Evolutionary conservation across 2,797 vertebrate species (phyloP), one percentile per base, ranked within the genome.

Genomic region (Calcarius lapponicus): DNA sequence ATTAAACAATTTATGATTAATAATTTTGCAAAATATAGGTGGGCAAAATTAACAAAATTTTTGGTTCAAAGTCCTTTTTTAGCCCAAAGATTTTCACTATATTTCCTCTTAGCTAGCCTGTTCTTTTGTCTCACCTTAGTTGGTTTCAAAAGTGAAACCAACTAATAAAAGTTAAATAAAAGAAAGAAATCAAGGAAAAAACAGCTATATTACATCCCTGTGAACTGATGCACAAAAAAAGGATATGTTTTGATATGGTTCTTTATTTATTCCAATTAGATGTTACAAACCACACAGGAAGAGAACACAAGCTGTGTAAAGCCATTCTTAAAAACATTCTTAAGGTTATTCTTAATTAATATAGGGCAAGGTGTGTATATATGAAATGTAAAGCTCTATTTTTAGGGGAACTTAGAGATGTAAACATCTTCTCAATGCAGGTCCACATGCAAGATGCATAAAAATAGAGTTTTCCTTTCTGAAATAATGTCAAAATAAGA

Each of bases 171-270:
- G 3, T 29, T 29, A 47, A 53, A 43, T 17, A 25, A 66, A 56
- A 50, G 1, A 26, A 72, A 17, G 31, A 45, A 40, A 65, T 15
- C 3, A 56, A 50, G 8, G 6, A 56, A 79, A 57, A 53, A 60
- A 1, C 6, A 0, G 17, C 31, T 61, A 8, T 1, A 6, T 43
- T 19, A 29, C 4, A 4, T 79, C 11, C 3, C 9, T 51, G 40
- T n/a, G 26, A 86, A 64, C 1, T 24, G 29, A 40, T 22, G 9
- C 0, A 51, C 2, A 61, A 24, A 57, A 75, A 60, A 60, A 62
- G 1, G 12, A 31, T 40, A 34, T 36, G 2, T 26, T 48, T 20
- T 51, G 4, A 51, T 47, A 42, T 11, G 24, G 4, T 48, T 71
- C 10, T 80, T 9, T 43, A 42, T 83, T 86, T 51, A 47, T 47